These are phyloP conservation scores for Zeuzera pyrina DNA, from an alignment of 2,888 invertebrate species.

Conservation along the genomic window DNA sequence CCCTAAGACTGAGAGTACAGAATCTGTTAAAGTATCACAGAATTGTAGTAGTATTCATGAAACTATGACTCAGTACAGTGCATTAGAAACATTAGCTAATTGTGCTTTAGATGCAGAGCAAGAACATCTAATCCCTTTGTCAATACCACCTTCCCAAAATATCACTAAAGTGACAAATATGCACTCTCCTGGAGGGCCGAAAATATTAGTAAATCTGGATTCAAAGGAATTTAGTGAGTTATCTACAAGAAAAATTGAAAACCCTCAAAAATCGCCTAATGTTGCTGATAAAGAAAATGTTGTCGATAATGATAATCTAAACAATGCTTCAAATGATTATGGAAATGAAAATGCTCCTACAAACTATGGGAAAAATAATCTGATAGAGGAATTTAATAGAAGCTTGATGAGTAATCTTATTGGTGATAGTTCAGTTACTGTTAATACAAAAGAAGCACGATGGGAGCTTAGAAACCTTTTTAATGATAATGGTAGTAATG, in stretches of 20 bases:
- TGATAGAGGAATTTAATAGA: slow-evolving; percentile 63
- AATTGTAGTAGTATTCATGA: slow-evolving; percentile 49
- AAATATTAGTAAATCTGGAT: slow-evolving; percentile 60
- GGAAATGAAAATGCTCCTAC: slow-evolving; percentile 38
- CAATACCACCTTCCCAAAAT: slow-evolving; percentile 58
- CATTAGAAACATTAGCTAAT: slow-evolving; percentile 62
- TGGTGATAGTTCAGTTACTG: slow-evolving; percentile 73
- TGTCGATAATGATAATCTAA: slow-evolving; percentile 26
- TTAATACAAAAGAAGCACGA: slow-evolving; percentile 80
- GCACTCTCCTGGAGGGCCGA: slow-evolving; percentile 65
- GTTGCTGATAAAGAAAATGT: slow-evolving; percentile 53
- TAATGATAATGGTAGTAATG: slow-evolving; percentile 56
- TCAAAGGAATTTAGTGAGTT: slow-evolving; percentile 63
- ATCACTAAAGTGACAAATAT: slow-evolving; percentile 62
- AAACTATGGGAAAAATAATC: slow-evolving; percentile 52
- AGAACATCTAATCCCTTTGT: slow-evolving; percentile 59
- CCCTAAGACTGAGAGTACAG: slow-evolving; percentile 38
- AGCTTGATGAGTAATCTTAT: slow-evolving; percentile 67
- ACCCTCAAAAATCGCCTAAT: slow-evolving; percentile 29
- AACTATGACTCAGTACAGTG: slow-evolving; percentile 62
- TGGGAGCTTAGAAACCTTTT: slow-evolving; percentile 77
- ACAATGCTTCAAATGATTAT: slow-evolving; percentile 27
- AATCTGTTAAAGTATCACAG: slow-evolving; percentile 30
- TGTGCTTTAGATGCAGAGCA: slow-evolving; percentile 62
- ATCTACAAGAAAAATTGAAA: slow-evolving; percentile 42